Evolutionary conservation across 2,113 vertebrate genomes (phyloP).

Genomic region (Poecilia latipinna): DNA sequence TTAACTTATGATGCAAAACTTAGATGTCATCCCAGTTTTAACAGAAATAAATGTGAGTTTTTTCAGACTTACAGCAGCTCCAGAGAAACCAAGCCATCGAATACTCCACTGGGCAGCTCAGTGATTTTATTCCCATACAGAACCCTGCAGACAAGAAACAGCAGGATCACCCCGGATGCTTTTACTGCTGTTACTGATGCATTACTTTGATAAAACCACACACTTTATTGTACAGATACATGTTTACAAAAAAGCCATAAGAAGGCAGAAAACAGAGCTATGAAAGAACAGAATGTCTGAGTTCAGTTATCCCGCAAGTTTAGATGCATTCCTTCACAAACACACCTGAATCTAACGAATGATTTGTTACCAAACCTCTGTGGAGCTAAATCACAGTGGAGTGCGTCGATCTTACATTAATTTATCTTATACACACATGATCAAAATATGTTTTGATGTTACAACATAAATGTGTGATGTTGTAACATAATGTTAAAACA

Average conservation of each 20-base stretch:
- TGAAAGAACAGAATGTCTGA: background rate
- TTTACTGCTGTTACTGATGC: background rate
- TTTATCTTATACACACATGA: background rate
- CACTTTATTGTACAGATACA: background rate
- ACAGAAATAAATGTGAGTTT: conserved; percentile 11
- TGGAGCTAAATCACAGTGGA: too few relatives aligned
- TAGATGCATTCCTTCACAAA: too few relatives aligned
- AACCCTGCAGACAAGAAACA: conserved; percentile 80
- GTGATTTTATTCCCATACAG: conserved; percentile 98
- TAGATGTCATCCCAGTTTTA: background rate
- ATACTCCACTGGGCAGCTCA: conserved; percentile 90
- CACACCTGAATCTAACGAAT: too few relatives aligned
- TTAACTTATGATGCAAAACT: too few relatives aligned
- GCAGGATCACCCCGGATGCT: background rate
- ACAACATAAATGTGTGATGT: too few relatives aligned
- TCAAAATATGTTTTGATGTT: too few relatives aligned
- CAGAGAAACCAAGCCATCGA: conserved; percentile 90
- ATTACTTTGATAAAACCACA: background rate
- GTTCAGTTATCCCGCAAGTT: too few relatives aligned
- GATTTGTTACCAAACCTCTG: too few relatives aligned
- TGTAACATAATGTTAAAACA: background rate
- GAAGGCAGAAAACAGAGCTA: background rate
- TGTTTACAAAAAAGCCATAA: background rate
- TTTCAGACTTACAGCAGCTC: conserved; percentile 91
- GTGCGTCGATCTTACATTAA: too few relatives aligned